Conservation (phyloP, 2,113 vertebrate genomes). For the Rhineura floridana region DNA sequence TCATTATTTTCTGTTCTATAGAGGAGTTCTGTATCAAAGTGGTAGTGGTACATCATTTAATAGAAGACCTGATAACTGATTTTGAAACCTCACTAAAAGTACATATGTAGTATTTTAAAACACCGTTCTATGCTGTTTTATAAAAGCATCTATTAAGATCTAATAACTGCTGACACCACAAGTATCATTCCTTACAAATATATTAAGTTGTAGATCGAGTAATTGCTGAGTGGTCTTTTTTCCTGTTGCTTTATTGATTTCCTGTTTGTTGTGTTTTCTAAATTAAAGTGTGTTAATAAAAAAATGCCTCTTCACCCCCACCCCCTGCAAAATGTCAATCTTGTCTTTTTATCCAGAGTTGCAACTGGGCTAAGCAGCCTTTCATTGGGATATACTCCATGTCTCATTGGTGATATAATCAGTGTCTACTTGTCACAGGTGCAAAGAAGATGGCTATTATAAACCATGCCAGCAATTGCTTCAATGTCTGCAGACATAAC, state of each 20-base stretch:
- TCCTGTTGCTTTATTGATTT: constrained; percentile 32
- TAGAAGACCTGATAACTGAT: neutral
- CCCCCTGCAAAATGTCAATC: neutral
- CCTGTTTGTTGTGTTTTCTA: constrained; percentile 29
- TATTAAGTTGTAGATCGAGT: neutral
- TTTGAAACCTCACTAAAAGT: constrained; percentile 1
- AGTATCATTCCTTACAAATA: neutral
- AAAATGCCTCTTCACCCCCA: constrained; percentile 7
- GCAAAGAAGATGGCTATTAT: constrained; percentile 22
- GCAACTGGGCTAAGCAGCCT: neutral
- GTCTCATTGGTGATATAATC: constrained; percentile 3
- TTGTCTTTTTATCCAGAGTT: neutral
- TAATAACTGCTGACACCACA: neutral
- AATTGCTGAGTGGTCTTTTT: constrained; percentile 2
- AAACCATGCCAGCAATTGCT: constrained; percentile 26
- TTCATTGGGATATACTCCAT: neutral
- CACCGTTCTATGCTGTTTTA: constrained; percentile 12
- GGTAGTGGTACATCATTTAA: neutral
- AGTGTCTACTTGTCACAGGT: constrained; percentile 20
- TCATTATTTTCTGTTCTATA: neutral
- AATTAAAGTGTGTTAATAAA: constrained; percentile 38
- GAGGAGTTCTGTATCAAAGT: neutral
- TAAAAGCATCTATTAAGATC: neutral
- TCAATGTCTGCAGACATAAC: neutral
- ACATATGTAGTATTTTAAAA: constrained; percentile 5